phyloP scores from a whole-genome alignment of 2,888 invertebrate species.

The Dolichomitus sp. region DNA sequence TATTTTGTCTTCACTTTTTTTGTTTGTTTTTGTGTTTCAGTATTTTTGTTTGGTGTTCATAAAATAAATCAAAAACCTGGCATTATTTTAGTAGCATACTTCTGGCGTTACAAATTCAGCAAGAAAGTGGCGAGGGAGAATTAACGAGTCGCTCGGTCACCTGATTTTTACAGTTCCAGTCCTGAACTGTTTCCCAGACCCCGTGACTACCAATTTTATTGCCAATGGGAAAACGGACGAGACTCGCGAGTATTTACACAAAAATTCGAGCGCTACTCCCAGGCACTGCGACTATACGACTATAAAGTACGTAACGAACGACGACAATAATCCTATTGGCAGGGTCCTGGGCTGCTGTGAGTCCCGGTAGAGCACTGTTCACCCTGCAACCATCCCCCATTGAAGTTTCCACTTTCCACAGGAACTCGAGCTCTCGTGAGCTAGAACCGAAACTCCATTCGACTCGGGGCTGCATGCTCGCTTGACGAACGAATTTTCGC shows the following conservation, averaged over 20 bases:
- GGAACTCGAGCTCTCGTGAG: slow-evolving; percentile 30
- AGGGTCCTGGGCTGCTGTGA: slow-evolving; percentile 49
- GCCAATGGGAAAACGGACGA: slow-evolving; percentile 39
- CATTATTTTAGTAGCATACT: background rate
- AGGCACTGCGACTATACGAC: slow-evolving; percentile 40
- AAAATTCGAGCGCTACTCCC: slow-evolving; percentile 43
- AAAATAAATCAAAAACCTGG: background rate
- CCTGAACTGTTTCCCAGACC: background rate
- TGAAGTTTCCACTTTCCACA: slow-evolving; percentile 57
- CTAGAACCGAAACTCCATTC: slow-evolving; percentile 41
- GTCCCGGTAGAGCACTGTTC: slow-evolving; percentile 18
- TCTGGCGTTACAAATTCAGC: background rate
- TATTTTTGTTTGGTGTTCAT: background rate
- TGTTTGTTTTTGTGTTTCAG: background rate
- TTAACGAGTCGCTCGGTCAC: background rate
- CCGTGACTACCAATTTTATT: slow-evolving; percentile 49
- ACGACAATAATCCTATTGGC: slow-evolving; percentile 69
- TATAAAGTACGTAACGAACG: slow-evolving; percentile 68
- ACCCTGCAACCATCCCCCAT: slow-evolving; percentile 11
- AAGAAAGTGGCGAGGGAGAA: background rate
- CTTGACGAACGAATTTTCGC: slow-evolving; percentile 77
- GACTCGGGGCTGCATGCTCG: slow-evolving; percentile 38
- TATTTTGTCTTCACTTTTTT: background rate
- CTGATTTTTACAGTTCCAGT: slow-evolving; percentile 2
- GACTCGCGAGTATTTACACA: slow-evolving; percentile 38